Evolutionary conservation across 2,888 invertebrate genomes (phyloP), one percentile per base, ranked within the genome.

Genomic region (Phlogophora meticulosa): DNA sequence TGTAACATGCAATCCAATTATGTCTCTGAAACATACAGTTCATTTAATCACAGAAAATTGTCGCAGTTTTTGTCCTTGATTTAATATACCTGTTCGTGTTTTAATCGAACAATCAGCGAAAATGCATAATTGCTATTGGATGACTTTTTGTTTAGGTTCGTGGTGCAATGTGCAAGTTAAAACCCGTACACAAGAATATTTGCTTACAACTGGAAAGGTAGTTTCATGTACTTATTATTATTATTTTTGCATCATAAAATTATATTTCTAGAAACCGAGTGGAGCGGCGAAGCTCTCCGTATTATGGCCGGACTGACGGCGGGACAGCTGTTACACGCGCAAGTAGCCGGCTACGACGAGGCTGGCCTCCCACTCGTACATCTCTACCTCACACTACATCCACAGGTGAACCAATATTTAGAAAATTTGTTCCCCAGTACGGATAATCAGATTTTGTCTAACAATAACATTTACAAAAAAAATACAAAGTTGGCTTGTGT

Each of bases 251-350:
- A n/a, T n/a, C n/a, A n/a, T n/a, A n/a, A n/a, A 17, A 17, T 24
- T 36, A 57, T 46, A 15, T 65, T 53, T 72, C 11, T 84, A 96
- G 96, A 95, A 87, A 83, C 88, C 76, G 96, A 96, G 82, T 98
- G 98, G 98, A 96, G 97, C 82, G 96, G 96, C 76, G 98, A 98
- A 87, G 98, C 98, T 59, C 96, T 96, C 66, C 96, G 97, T 80
- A 96, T 97, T 80, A 97, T 99, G 92, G 97, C 97, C 84, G 97
- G 97, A 65, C 94, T 98, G 86, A 98, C 98, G 77, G 97, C 97
- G 87, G 98, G 98, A 69, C 97, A 98, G 90, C 96, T 98, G 86
- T 96, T 98, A 86, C 98, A 98, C 94, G 98, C 98, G 67, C 98
- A 98, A 95, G 97, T 99, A 73, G 97, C 97, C 80, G 98, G 97